Evolutionary conservation across 2,797 vertebrate species (phyloP).

Genomic region (Sternarchorhynchus goeldii): DNA sequence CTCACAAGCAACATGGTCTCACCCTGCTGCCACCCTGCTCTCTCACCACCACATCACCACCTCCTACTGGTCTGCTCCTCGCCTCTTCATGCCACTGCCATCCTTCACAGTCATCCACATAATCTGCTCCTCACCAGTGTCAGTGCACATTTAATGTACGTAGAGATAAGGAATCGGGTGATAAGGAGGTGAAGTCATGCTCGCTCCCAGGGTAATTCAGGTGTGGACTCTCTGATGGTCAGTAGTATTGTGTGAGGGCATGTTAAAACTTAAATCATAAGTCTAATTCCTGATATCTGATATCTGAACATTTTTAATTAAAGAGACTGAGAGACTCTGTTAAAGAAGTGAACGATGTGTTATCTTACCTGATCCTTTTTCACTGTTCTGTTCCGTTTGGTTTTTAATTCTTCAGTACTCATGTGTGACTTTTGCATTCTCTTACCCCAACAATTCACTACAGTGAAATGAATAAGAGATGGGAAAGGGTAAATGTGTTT

Average conservation of each 20-base stretch:
- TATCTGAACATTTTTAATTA: background rate
- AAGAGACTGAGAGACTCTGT: background rate
- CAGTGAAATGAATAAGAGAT: background rate
- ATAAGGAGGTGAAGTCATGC: too few species aligned
- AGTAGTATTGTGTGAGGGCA: background rate
- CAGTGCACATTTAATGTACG: too few species aligned
- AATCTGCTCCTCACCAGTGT: slow-evolving; percentile 3
- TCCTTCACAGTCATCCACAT: slow-evolving; percentile 12
- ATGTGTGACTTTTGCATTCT: slow-evolving; percentile 20
- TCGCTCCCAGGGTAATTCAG: too few species aligned
- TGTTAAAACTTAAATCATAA: too few species aligned
- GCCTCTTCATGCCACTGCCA: background rate
- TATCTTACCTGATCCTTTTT: background rate
- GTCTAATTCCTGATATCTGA: too few species aligned
- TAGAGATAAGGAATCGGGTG: too few species aligned
- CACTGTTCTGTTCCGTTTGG: too few species aligned
- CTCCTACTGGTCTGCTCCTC: slow-evolving; percentile 28
- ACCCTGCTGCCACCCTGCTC: slow-evolving; percentile 29
- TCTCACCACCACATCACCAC: slow-evolving; percentile 12
- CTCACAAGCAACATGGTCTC: slow-evolving; percentile 14
- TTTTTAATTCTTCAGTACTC: background rate
- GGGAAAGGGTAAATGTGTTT: slow-evolving; percentile 8
- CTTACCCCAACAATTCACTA: slow-evolving; percentile 8
- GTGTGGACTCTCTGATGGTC: background rate
- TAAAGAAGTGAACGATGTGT: background rate